Base-by-base conservation (phyloP, 2,113 vertebrate species). In the Xiphophorus maculatus region DNA sequence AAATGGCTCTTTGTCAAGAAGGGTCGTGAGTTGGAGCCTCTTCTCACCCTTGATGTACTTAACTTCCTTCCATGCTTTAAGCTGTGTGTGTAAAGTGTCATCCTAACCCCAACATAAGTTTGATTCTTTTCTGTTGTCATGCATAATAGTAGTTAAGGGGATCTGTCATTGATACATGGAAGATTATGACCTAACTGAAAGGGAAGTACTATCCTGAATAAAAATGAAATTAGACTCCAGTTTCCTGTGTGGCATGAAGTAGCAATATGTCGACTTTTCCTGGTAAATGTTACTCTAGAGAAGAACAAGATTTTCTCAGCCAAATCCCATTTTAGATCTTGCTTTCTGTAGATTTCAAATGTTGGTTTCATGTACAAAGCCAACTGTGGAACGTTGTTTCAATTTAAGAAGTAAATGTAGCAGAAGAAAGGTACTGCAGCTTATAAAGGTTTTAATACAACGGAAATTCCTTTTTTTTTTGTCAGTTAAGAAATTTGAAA, bases 21-120 rank as follows among this genome's bases (percentile, higher is more conserved):
- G 74, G 89, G 74, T 92, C 66, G 84, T 84, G 83, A 87, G 86
- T 86, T 84, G 85, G 84, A 92, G 85, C 80, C 82, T 87, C 86
- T 89, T 88, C 91, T 84, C 91, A 89, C 92, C 87, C 91, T 93
- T 89, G 87, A 92, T 92, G 91, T 93, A 90, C 86, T 84, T 81
- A 83, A 91, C 88, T 87, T 86, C 89, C 87, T 83, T 80, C 85
- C 90, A 88, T 89, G 88, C 88, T 90, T 86, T 83, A 77, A 87
- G 79, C 82, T 90, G 85, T 90, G 90, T 88, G 87, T 91, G 85
- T 90, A 87, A 84, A 84, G 83, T 92, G 87, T 93, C 90, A 91
- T 90, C 86, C 83, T 84, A 80, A 88, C 80, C 89, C 83, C 71
- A 73, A 81, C 88, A 88, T 91, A 54, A 84, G 81, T 90, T 92